Conservation (phyloP, 2,113 vertebrate species). For the Thermophis baileyi region DNA sequence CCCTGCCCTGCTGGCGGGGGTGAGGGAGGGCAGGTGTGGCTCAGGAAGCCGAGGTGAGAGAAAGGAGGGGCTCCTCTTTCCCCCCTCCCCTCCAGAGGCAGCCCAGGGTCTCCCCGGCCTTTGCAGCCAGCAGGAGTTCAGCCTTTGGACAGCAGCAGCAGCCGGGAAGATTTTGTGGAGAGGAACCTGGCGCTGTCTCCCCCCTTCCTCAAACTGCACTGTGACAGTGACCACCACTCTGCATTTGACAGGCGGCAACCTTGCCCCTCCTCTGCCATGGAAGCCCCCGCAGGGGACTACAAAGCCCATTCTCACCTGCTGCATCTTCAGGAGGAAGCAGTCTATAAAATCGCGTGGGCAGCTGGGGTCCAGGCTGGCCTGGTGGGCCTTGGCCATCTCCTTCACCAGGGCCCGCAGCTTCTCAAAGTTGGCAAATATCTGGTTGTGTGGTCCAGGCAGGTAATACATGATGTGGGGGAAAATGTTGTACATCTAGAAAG, state of each 20-base stretch:
- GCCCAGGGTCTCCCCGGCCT: neutral
- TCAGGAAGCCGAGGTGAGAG: neutral
- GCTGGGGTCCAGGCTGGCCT: neutral
- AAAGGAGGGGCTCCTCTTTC: neutral
- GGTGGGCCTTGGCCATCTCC: slow-evolving; percentile 32
- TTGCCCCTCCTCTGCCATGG: neutral
- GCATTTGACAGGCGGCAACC: neutral
- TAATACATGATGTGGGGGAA: slow-evolving; percentile 39
- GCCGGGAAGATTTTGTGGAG: neutral
- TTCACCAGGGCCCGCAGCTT: slow-evolving; percentile 36
- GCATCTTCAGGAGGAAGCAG: slow-evolving; percentile 45
- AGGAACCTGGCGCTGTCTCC: neutral
- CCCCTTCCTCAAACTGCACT: neutral
- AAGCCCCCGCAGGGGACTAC: neutral
- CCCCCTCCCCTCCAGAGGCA: neutral
- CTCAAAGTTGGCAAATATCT: slow-evolving; percentile 45
- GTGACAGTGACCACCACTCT: neutral
- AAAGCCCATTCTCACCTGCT: slow-evolving; percentile 20
- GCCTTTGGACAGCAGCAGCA: neutral
- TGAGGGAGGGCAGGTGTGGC: neutral
- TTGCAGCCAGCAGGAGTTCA: neutral
- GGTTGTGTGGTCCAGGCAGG: slow-evolving; percentile 38
- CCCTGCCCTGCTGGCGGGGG: neutral
- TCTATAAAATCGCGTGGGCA: slow-evolving; percentile 33
- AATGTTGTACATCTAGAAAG: slow-evolving; percentile 40